phyloP scores from a whole-genome alignment of 2,113 vertebrate genomes.

The Polyodon spathula region DNA sequence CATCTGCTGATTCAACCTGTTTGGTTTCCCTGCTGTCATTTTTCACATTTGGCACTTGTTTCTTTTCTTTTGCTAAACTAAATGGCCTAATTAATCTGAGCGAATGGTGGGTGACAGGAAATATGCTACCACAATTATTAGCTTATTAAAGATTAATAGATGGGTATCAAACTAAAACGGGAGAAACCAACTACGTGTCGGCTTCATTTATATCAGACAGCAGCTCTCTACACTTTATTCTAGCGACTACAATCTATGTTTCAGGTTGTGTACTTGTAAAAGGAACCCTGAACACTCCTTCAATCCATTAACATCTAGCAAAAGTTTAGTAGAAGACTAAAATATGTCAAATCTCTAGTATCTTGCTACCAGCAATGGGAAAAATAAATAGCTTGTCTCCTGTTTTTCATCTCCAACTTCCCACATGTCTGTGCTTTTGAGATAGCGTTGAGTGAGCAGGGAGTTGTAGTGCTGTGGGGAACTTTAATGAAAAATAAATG shows the following conservation, averaged over 20 bases:
- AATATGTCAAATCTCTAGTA: too few species aligned
- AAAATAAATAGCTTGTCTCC: constrained; percentile 12
- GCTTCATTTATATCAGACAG: constrained; percentile 8
- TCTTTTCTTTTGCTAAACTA: constrained; percentile 62
- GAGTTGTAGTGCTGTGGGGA: not conserved
- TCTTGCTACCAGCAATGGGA: not conserved
- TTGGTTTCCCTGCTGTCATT: constrained; percentile 39
- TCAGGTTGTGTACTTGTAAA: too few species aligned
- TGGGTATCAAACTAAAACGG: constrained; percentile 53
- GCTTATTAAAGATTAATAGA: constrained; percentile 65
- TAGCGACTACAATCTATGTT: too few species aligned
- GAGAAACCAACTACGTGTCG: constrained; percentile 36
- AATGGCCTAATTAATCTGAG: constrained; percentile 67
- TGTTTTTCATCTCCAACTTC: constrained; percentile 9
- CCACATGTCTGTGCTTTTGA: constrained; percentile 10
- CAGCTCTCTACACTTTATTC: not conserved
- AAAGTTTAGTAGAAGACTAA: too few species aligned
- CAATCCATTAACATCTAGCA: too few species aligned
- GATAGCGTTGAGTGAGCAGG: constrained; percentile 6
- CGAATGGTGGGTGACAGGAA: constrained; percentile 70
- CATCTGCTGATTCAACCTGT: constrained; percentile 49
- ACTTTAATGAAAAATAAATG: constrained; percentile 8
- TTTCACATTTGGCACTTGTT: constrained; percentile 53
- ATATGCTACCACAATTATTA: constrained; percentile 69
- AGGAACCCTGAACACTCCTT: too few species aligned